These are phyloP conservation scores for Corythornis vintsioides DNA, from an alignment of 2,113 vertebrate genomes.

Conservation along the genomic window DNA sequence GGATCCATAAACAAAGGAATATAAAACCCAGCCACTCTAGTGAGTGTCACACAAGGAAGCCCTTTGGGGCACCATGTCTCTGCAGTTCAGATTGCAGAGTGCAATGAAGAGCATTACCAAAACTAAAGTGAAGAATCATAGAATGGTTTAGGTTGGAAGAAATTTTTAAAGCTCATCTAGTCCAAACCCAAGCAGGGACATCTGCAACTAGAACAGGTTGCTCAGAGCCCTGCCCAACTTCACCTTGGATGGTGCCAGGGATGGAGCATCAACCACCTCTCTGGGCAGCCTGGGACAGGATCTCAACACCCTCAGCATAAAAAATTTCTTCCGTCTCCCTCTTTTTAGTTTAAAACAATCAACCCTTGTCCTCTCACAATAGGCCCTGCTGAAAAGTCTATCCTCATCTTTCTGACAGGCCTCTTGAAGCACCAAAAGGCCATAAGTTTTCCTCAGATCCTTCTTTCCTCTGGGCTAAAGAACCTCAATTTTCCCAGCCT, in stretches of 20 bases:
- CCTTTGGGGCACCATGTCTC: neutral
- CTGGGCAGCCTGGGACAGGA: neutral
- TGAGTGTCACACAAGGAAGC: accelerated
- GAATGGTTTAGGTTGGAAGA: neutral
- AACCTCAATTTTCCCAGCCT: neutral
- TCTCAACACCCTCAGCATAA: neutral
- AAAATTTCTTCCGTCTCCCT: neutral
- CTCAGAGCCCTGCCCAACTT: neutral
- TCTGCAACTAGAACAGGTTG: neutral
- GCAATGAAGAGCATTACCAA: accelerated
- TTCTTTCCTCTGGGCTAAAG: neutral
- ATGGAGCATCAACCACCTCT: neutral
- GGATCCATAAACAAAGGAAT: neutral
- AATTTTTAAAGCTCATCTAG: neutral
- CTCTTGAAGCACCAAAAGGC: neutral
- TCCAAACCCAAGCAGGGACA: neutral
- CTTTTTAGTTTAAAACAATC: neutral
- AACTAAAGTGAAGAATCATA: neutral
- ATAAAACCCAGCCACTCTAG: neutral
- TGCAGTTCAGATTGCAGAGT: neutral
- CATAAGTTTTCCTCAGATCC: neutral
- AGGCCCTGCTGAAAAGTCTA: neutral
- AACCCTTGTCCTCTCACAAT: neutral
- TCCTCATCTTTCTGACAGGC: neutral
- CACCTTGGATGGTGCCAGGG: neutral